Conservation (phyloP, 37 sponge, comb jelly and placozoan genomes). For the Mnemiopsis leidyi region DNA sequence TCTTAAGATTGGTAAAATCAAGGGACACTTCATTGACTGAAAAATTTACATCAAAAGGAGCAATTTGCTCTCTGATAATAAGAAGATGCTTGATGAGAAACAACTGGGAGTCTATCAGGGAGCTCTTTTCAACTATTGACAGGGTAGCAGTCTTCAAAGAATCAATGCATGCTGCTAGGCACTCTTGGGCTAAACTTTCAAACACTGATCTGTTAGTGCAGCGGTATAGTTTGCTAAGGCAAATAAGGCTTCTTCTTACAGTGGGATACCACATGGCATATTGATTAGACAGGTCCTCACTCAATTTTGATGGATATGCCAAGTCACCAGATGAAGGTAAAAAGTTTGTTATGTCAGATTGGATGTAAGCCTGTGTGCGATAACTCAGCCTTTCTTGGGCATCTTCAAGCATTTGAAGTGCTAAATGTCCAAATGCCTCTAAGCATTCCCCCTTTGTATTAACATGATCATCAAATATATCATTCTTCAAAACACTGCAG, state of each 20-base stretch:
- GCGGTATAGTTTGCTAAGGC: slow-evolving; percentile 94
- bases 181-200: slow-evolving; percentile 96
- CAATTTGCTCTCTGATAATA: slow-evolving; percentile 94
- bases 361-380: slow-evolving; percentile 90
- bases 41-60: slow-evolving; percentile 94
- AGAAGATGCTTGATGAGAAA: slow-evolving; percentile 97
- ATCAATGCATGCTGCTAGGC: slow-evolving; percentile 79
- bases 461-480: slow-evolving; percentile 66
- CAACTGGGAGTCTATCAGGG: slow-evolving; percentile 77
- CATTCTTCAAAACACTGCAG: slow-evolving; percentile 83
- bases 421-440: slow-evolving; percentile 76
- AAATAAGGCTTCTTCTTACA: slow-evolving; percentile 87
- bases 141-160: slow-evolving; percentile 81
- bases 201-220: slow-evolving; percentile 90
- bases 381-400: slow-evolving; percentile 94
- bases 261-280: slow-evolving; percentile 99
- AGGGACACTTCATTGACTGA: slow-evolving; percentile 84
- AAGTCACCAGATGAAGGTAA: slow-evolving; percentile 89
- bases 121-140: slow-evolving; percentile 68
- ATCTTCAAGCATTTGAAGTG: slow-evolving; percentile 84
- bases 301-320: slow-evolving; percentile 95
- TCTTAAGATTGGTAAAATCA: slow-evolving; percentile 89
- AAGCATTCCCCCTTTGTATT: slow-evolving; percentile 73
- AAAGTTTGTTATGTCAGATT: slow-evolving; percentile 88
- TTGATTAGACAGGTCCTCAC: slow-evolving; percentile 78